Percentiles rank a stretch among this genome's conserved stretches.
phyloP scores from a whole-genome alignment of 2,888 invertebrate species.

The Caenorhabditis sulstoni region DNA sequence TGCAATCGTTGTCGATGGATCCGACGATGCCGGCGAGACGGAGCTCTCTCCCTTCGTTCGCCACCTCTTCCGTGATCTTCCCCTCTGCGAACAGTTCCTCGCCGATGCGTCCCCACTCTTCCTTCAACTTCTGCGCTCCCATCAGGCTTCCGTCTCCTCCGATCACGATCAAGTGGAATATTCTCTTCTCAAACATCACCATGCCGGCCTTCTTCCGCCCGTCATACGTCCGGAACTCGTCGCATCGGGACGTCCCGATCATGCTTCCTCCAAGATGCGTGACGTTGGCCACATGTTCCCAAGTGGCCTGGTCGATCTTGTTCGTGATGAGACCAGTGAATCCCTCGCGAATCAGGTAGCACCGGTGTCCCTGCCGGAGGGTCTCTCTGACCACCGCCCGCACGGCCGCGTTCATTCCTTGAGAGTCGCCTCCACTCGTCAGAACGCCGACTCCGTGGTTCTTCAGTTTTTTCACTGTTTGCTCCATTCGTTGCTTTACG shows the following conservation, averaged over 20 bases:
- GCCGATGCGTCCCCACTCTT: constrained; percentile 54
- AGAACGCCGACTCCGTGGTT: constrained; percentile 60
- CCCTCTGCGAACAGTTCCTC: constrained; percentile 55
- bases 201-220: constrained; percentile 91
- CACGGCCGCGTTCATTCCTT: constrained; percentile 96
- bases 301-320: constrained; percentile 93
- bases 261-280: constrained; percentile 98
- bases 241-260: constrained; percentile 96
- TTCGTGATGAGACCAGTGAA: constrained; percentile 82
- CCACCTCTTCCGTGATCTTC: constrained; percentile 40
- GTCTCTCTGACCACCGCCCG: constrained; percentile 97
- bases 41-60: constrained; percentile 55
- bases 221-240: constrained; percentile 89
- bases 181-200: constrained; percentile 90
- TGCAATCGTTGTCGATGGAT: constrained; percentile 87
- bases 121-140: constrained; percentile 85
- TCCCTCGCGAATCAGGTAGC: constrained; percentile 90
- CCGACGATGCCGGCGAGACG: constrained; percentile 63
- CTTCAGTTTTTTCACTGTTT: constrained; percentile 33
- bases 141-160: constrained; percentile 98
- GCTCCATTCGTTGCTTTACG: constrained; percentile 38
- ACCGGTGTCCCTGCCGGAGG: constrained; percentile 95
- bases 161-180: constrained; percentile 95
- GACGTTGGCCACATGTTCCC: constrained; percentile 96
- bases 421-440: constrained; percentile 67